These are phyloP conservation scores for Lichenostomus cassidix DNA, from an alignment of 2,113 vertebrate genomes.

Conservation along the genomic window DNA sequence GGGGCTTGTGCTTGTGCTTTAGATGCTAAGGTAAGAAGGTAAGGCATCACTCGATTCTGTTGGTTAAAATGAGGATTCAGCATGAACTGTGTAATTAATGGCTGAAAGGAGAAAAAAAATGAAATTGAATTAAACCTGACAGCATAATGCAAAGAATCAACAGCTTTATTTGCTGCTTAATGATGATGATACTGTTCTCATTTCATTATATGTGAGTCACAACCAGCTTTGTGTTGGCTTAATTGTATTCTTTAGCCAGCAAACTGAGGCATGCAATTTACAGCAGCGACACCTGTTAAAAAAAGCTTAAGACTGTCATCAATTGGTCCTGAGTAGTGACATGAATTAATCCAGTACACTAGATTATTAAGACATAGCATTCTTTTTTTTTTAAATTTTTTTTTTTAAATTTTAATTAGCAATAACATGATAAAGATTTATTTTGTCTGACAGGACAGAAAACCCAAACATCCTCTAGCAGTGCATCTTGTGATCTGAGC, in stretches of 20 bases:
- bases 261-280: constrained; percentile 61
- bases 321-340: constrained; percentile 25
- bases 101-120: constrained; percentile 51
- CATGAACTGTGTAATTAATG: constrained; percentile 61
- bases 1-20: constrained; percentile 52
- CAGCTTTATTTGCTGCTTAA: constrained; percentile 74
- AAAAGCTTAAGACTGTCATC: constrained; percentile 39
- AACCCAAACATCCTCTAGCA: background rate
- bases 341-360: background rate
- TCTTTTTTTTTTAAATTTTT: background rate
- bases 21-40: constrained; percentile 49
- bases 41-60: constrained; percentile 43
- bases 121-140: constrained; percentile 58
- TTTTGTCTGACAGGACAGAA: background rate
- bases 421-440: background rate
- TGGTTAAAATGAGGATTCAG: constrained; percentile 64
- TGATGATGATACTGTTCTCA: constrained; percentile 65
- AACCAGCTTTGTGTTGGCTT: constrained; percentile 50
- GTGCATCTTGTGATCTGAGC: constrained; percentile 20
- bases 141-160: constrained; percentile 71
- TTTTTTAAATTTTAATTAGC: background rate
- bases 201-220: constrained; percentile 65
- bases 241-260: constrained; percentile 54
- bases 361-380: background rate
- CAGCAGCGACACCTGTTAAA: constrained; percentile 44